Evolutionary conservation across 2,888 invertebrate species (phyloP).

Genomic region (Leptura quadrifasciata): DNA sequence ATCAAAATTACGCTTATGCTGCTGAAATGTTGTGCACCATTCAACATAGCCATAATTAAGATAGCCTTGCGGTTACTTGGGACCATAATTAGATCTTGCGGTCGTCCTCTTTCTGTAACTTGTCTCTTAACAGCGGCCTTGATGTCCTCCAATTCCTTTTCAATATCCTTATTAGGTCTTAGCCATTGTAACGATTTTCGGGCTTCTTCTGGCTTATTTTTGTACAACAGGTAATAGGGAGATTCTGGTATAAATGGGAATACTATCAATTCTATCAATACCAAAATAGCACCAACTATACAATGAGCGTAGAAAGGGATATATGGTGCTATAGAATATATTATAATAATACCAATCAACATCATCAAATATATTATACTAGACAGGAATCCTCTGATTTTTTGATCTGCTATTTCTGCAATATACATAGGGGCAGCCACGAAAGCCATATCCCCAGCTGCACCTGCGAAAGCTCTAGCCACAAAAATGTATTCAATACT

Average conservation of each 20-base stretch:
- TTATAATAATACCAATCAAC: conserved; percentile 70
- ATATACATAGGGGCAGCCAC: conserved; percentile 73
- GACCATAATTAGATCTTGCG: conserved; percentile 67
- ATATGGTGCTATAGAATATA: conserved; percentile 68
- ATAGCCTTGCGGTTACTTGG: conserved; percentile 69
- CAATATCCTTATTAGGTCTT: conserved; percentile 50
- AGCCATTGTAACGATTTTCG: conserved; percentile 65
- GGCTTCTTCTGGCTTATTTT: conserved; percentile 68
- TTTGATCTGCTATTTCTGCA: conserved; percentile 72
- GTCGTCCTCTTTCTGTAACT: conserved; percentile 66
- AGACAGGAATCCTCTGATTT: conserved; percentile 71
- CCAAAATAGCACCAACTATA: conserved; percentile 63
- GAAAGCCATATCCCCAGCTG: conserved; percentile 72
- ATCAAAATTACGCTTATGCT: conserved; percentile 70
- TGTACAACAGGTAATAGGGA: conserved; percentile 70
- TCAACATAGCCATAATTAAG: conserved; percentile 68
- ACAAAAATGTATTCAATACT: conserved; percentile 67
- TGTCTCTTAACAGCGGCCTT: conserved; percentile 66
- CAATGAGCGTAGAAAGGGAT: conserved; percentile 63
- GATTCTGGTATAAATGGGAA: conserved; percentile 68
- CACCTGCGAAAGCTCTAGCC: conserved; percentile 68
- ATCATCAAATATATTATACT: conserved; percentile 71
- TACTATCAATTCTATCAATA: conserved; percentile 66
- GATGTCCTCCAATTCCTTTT: conserved; percentile 33
- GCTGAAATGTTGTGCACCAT: conserved; percentile 69